Base-by-base conservation (phyloP, 2,888 invertebrate genomes). In the Hermaeophaga mercurialis region DNA sequence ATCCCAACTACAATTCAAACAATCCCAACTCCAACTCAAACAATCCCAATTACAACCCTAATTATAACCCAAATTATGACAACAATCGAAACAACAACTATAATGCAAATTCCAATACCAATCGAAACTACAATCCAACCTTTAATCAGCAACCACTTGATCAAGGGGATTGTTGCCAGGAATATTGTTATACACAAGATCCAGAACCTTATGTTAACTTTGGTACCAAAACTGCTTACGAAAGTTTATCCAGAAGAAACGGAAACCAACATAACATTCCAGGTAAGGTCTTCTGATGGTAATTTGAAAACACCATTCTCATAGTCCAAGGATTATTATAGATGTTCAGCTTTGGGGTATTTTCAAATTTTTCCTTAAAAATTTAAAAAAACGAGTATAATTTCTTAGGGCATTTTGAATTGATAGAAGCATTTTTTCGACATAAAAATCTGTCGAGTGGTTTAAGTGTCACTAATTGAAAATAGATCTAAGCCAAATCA, bases 211-310 rank as follows among this genome's bases (percentile, higher is more conserved):
- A 88, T 69, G 72, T 87, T 11, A 80, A 85, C 48, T 89, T 89
- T 71, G 86, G 83, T 7, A 84, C 88, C 3, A 91, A 89, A 78
- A 91, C 91, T 0, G 85, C 90, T 0, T 93, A 92, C 72, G 83
- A 86, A 12, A 65, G 56, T 41, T 38, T 66, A 47, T 61, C 69
- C 33, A 82, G 84, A 36, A 82, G 84, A 28, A 80, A 82, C 54
- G 82, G 80, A 58, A 81, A 83, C 53, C 85, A 86, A 60, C 80
- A 81, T 47, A 59, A 62, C 18, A 82, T 90, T 33, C 86, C 86
- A 65, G 84, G 90, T 89, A 78, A 82, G 11, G 9, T 28, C n/a
- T n/a, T n/a, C n/a, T n/a, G n/a, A n/a, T n/a, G n/a, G n/a, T n/a
- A n/a, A n/a, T n/a, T n/a, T n/a, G n/a, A n/a, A n/a, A n/a, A n/a